phyloP scores from a whole-genome alignment of 2,797 vertebrate genomes.

The Neosalanx taihuensis region DNA sequence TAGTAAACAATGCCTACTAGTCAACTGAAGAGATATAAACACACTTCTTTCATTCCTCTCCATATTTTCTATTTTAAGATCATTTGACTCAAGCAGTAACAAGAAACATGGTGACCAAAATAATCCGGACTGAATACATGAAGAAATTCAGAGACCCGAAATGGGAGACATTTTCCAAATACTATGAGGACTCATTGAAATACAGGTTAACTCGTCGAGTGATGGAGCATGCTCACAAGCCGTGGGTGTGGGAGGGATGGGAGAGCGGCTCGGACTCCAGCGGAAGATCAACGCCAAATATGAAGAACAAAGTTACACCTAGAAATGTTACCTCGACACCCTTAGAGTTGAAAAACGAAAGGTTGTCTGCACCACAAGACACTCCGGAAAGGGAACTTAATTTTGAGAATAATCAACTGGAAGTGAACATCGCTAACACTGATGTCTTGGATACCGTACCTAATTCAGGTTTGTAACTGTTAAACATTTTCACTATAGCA shows the following conservation, averaged over 20 bases:
- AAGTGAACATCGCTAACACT: constrained; percentile 1
- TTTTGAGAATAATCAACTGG: constrained; percentile 18
- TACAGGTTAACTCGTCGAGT: constrained; percentile 86
- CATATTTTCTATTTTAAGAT: neutral
- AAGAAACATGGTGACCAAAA: constrained; percentile 66
- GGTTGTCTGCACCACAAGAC: constrained; percentile 9
- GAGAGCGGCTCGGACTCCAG: constrained; percentile 73
- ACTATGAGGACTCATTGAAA: constrained; percentile 86
- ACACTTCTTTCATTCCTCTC: neutral
- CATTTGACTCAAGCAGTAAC: constrained; percentile 20
- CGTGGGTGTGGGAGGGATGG: constrained; percentile 88
- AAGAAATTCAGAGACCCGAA: constrained; percentile 87
- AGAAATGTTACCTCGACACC: constrained; percentile 42
- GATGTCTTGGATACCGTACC: constrained; percentile 14
- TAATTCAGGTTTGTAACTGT: constrained; percentile 37
- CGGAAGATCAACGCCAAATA: constrained; percentile 68
- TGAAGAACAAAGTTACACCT: constrained; percentile 47
- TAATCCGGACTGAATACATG: constrained; percentile 87
- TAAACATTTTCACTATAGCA: neutral
- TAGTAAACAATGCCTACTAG: neutral
- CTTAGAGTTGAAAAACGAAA: constrained; percentile 34
- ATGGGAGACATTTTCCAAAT: constrained; percentile 87
- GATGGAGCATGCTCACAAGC: constrained; percentile 89
- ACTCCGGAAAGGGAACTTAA: constrained; percentile 5
- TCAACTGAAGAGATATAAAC: neutral